Percentiles rank a stretch among this genome's conserved stretches.
Evolutionary conservation across 2,797 vertebrate species (phyloP).

Genomic region (Siniperca scherzeri): DNA sequence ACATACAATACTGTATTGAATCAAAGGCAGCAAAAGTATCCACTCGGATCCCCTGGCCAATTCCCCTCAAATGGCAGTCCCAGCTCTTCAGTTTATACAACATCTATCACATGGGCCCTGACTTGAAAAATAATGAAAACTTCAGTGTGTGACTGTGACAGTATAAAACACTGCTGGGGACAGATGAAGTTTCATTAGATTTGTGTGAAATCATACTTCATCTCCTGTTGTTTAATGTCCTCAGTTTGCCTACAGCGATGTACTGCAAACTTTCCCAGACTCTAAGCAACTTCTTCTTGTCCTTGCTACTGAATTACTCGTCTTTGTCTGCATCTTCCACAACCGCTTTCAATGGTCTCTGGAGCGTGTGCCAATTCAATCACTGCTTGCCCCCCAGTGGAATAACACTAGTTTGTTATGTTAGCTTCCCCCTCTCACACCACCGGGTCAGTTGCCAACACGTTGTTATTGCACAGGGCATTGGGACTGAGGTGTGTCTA

Average conservation of each 20-base stretch:
- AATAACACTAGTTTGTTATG: slow-evolving; percentile 69
- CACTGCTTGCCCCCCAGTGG: slow-evolving; percentile 39
- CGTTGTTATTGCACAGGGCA: slow-evolving; percentile 79
- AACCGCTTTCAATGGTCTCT: slow-evolving; percentile 33
- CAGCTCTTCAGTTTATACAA: slow-evolving; percentile 14
- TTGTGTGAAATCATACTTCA: slow-evolving; percentile 47
- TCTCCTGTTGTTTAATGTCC: slow-evolving; percentile 51
- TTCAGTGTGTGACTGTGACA: slow-evolving; percentile 12
- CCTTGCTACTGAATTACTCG: slow-evolving; percentile 47
- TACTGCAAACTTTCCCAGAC: slow-evolving; percentile 46
- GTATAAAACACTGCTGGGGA: slow-evolving; percentile 37
- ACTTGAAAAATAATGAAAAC: slow-evolving; percentile 42
- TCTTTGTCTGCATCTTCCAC: slow-evolving; percentile 46
- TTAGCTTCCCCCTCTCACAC: slow-evolving; percentile 60
- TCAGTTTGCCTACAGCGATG: slow-evolving; percentile 50
- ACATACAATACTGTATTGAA: not conserved
- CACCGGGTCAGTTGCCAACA: slow-evolving; percentile 72
- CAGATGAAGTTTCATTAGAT: slow-evolving; percentile 51
- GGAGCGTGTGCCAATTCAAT: slow-evolving; percentile 54
- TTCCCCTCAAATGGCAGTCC: slow-evolving; percentile 19
- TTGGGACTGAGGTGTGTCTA: slow-evolving; percentile 72
- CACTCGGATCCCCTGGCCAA: not conserved
- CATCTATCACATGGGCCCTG: slow-evolving; percentile 24
- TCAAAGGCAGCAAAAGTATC: slow-evolving; percentile 23
- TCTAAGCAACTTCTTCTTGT: slow-evolving; percentile 51